These are phyloP conservation scores for Zalophus californianus DNA, from an alignment of 2,797 vertebrate genomes.

Conservation along the genomic window DNA sequence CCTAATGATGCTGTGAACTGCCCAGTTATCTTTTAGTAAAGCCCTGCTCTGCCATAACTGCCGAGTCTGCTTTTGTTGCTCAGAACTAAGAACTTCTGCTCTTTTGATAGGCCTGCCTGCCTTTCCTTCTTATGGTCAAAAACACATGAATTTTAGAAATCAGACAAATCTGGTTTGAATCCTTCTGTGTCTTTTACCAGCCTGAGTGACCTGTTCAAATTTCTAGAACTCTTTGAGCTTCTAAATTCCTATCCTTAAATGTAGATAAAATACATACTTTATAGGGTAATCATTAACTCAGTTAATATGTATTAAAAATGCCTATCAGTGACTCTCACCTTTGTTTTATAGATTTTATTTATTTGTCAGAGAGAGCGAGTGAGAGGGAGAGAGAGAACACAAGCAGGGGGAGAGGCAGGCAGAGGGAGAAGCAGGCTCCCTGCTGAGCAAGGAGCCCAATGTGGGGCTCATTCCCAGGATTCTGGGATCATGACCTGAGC, in stretches of 20 bases:
- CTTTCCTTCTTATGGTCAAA: constrained; percentile 41
- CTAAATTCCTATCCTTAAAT: not conserved
- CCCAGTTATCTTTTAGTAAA: not conserved
- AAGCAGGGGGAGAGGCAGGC: too few relatives aligned
- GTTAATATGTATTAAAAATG: not conserved
- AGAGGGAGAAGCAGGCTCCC: too few relatives aligned
- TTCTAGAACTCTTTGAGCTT: constrained; percentile 28
- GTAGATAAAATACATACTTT: not conserved
- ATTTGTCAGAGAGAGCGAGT: too few relatives aligned
- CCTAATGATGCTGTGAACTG: not conserved
- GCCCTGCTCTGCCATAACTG: not conserved
- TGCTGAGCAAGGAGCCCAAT: too few relatives aligned
- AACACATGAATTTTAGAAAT: constrained; percentile 19
- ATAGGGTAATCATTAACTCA: not conserved
- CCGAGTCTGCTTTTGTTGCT: not conserved
- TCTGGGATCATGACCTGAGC: too few relatives aligned
- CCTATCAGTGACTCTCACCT: not conserved
- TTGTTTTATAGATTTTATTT: too few relatives aligned
- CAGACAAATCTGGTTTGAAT: constrained; percentile 31
- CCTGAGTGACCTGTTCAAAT: not conserved
- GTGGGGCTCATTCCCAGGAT: too few relatives aligned
- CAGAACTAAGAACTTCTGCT: not conserved
- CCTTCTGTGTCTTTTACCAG: not conserved
- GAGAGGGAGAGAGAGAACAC: too few relatives aligned
- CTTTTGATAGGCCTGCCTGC: not conserved